Base-by-base conservation (phyloP, 2,888 invertebrate genomes). In the Spatulosminthurus flaviceps region DNA sequence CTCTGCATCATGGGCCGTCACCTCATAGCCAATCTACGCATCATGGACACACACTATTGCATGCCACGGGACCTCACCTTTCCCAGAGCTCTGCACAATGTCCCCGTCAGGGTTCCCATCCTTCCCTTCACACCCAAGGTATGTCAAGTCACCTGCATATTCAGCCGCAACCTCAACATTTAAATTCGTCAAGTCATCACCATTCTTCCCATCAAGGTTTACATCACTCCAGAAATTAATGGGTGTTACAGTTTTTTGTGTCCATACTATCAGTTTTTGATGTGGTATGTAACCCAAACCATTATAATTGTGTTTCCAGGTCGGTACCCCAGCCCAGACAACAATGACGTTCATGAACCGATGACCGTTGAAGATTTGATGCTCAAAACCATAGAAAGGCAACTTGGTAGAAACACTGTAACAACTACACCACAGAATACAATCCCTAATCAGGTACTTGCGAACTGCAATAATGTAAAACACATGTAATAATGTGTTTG, bases 281-380 rank as follows among this genome's bases (percentile, higher is more conserved):
- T n/a, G n/a, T n/a, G n/a, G n/a, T n/a, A n/a, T n/a, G n/a, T n/a
- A n/a, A n/a, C n/a, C n/a, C n/a, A n/a, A n/a, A n/a, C n/a, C n/a
- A n/a, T n/a, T n/a, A n/a, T n/a, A n/a, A n/a, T 60, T 34, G 11
- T 60, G 24, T 64, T 4, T 64, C 61, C 77, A 77, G 60, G 81
- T 80, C 69, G 84, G 61, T 84, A 84, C 79, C 79, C 83, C 13
- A 85, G 84, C 77, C 85, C 84, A 22, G 80, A 86, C 85, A 79
- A 87, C 86, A 83, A 77, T 43, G 84, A 84, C n/a, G 72, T 79
- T 1, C 83, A 84, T 70, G 86, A 86, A 80, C 92, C 92, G 26
- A 89, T 93, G 80, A 93, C 94, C 75, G 93, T 95, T 24, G 92
- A 94, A 84, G 95, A 95, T 87, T 91, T 95, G 79, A 92, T 95